Conservation (phyloP, 2,888 invertebrate species). For the Acleris literana region DNA sequence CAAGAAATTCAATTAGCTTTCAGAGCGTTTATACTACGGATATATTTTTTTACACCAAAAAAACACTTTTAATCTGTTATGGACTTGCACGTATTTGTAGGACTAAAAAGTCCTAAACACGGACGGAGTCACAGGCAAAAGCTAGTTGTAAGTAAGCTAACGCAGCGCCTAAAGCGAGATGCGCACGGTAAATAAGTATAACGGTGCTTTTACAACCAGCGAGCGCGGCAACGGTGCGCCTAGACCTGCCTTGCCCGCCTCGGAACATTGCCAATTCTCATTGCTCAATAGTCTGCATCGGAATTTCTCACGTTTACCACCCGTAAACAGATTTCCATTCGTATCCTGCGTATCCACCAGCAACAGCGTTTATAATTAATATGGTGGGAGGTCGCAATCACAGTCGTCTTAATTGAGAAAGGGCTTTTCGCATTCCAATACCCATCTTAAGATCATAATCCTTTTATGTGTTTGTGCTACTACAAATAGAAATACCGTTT, state of each 20-base stretch:
- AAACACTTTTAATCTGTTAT: too few relatives aligned
- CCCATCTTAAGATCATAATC: constrained; percentile 24
- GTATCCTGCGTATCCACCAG: constrained; percentile 57
- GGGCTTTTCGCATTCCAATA: constrained; percentile 35
- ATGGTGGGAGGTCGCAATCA: constrained; percentile 41
- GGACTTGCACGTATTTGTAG: too few relatives aligned
- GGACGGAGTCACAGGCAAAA: too few relatives aligned
- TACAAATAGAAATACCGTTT: constrained; percentile 23
- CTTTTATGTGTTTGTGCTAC: constrained; percentile 28
- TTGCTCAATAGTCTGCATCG: constrained; percentile 72
- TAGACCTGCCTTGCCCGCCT: constrained; percentile 58
- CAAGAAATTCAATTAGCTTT: too few relatives aligned
- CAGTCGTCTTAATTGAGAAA: constrained; percentile 52
- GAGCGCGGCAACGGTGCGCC: constrained; percentile 61
- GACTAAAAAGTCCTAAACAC: too few relatives aligned
- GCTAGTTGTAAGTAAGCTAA: constrained; percentile 63
- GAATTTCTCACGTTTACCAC: constrained; percentile 68
- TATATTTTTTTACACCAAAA: too few relatives aligned
- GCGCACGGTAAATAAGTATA: constrained; percentile 81
- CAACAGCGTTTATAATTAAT: constrained; percentile 43
- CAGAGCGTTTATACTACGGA: too few relatives aligned
- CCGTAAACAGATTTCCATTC: constrained; percentile 72
- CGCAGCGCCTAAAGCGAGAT: constrained; percentile 74
- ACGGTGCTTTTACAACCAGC: constrained; percentile 79
- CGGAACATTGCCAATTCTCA: constrained; percentile 81